A percentile compares a stretch with the other conserved stretches of the same genome.
Evolutionary conservation across 2,113 vertebrate species (phyloP).

Genomic region (Pteropus alecto): DNA sequence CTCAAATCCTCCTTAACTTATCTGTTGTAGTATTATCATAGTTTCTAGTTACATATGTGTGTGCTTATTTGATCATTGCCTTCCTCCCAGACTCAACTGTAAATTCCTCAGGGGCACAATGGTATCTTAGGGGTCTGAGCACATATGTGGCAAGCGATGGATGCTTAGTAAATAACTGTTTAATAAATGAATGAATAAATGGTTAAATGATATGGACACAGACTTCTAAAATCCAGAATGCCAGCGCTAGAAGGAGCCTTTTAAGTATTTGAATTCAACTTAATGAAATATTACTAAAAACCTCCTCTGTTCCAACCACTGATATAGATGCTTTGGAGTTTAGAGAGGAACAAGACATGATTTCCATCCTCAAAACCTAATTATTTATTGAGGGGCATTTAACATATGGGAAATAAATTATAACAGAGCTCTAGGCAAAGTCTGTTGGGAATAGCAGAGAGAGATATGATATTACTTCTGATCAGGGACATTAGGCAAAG

Average conservation of each 20-base stretch:
- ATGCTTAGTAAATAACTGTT: not conserved
- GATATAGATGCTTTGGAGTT: not conserved
- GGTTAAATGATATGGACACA: not conserved
- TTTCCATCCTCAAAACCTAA: not conserved
- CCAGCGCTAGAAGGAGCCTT: not conserved
- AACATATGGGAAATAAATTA: constrained; percentile 23
- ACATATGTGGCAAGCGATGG: not conserved
- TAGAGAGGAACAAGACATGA: not conserved
- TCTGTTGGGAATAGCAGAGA: not conserved
- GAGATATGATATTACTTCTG: not conserved
- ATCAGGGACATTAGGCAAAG: not conserved
- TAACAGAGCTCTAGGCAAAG: not conserved
- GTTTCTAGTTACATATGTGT: not conserved
- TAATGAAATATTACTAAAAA: constrained; percentile 12
- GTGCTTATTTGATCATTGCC: not conserved
- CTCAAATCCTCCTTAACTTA: not conserved
- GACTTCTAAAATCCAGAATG: not conserved
- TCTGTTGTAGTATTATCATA: not conserved
- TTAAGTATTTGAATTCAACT: not conserved
- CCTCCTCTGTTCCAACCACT: not conserved
- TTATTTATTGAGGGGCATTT: not conserved
- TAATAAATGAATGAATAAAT: not conserved
- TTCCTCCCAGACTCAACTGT: not conserved
- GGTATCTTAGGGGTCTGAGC: not conserved
- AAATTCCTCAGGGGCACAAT: not conserved